These are phyloP conservation scores for Anguilla anguilla DNA, from an alignment of 2,797 vertebrate genomes.

Conservation along the genomic window DNA sequence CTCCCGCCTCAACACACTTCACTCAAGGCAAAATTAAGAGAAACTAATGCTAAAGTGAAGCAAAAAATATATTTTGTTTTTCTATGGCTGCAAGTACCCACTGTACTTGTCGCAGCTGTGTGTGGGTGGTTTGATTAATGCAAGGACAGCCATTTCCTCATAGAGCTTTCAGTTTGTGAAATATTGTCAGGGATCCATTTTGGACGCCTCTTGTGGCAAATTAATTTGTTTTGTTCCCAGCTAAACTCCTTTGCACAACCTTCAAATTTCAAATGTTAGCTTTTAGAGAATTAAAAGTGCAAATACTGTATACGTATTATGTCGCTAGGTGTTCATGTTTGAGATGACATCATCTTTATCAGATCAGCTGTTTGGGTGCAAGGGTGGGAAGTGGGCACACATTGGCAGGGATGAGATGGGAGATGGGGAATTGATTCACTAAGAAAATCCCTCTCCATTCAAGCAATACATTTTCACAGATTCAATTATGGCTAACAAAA, in stretches of 20 bases:
- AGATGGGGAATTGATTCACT: too few species aligned
- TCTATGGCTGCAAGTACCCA: not conserved
- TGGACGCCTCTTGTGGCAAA: not conserved
- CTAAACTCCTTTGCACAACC: not conserved
- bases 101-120: not conserved
- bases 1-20: not conserved
- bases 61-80: not conserved
- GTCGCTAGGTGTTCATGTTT: not conserved
- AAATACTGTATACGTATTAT: not conserved
- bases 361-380: not conserved
- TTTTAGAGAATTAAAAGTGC: not conserved
- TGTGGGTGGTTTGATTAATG: not conserved
- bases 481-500: not conserved
- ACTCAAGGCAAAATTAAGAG: not conserved
- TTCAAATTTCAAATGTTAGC: not conserved
- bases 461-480: not conserved
- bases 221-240: not conserved
- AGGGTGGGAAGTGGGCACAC: not conserved
- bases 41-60: not conserved
- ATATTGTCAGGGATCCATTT: not conserved
- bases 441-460: too few species aligned
- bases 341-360: not conserved
- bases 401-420: too few species aligned
- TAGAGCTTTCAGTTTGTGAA: not conserved
- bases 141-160: not conserved